These are phyloP conservation scores for Drosophila equinoxialis DNA, from an alignment of 1,140 invertebrate genomes.

Conservation along the genomic window DNA sequence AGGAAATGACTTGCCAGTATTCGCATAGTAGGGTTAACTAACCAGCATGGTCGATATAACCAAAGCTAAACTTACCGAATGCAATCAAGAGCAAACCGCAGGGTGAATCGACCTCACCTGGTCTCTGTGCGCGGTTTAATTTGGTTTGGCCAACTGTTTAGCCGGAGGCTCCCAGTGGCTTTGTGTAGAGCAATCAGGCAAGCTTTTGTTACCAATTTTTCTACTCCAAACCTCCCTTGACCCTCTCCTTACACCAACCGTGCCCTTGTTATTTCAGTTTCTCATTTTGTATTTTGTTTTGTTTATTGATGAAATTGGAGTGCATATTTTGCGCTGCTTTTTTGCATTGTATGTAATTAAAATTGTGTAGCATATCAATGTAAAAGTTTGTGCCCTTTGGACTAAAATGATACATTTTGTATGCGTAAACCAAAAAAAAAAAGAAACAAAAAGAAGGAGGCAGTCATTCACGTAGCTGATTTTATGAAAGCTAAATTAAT, in stretches of 20 bases:
- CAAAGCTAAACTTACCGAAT: slow-evolving; percentile 23
- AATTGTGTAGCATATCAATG: slow-evolving; percentile 42
- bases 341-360: slow-evolving; percentile 67
- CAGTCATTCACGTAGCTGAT: not conserved
- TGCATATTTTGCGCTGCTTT: slow-evolving; percentile 38
- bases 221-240: not conserved
- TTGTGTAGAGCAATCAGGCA: slow-evolving; percentile 59
- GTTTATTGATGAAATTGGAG: slow-evolving; percentile 36
- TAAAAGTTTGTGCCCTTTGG: slow-evolving; percentile 31
- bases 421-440: slow-evolving; percentile 1
- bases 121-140: slow-evolving; percentile 29
- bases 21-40: not conserved
- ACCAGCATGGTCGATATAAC: not conserved
- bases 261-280: slow-evolving; percentile 16
- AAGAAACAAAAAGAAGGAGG: not conserved
- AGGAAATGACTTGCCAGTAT: no score
- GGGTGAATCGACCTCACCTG: slow-evolving; percentile 36
- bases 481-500: slow-evolving; percentile 47
- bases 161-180: slow-evolving; percentile 36
- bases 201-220: slow-evolving; percentile 57
- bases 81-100: slow-evolving; percentile 66
- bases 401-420: slow-evolving; percentile 57
- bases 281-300: slow-evolving; percentile 39
- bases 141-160: slow-evolving; percentile 61
- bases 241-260: not conserved